These are phyloP conservation scores for Cassiopea andromeda DNA, from an alignment of 30 jellyfish, hydroid and myxozoan species.

Conservation along the genomic window DNA sequence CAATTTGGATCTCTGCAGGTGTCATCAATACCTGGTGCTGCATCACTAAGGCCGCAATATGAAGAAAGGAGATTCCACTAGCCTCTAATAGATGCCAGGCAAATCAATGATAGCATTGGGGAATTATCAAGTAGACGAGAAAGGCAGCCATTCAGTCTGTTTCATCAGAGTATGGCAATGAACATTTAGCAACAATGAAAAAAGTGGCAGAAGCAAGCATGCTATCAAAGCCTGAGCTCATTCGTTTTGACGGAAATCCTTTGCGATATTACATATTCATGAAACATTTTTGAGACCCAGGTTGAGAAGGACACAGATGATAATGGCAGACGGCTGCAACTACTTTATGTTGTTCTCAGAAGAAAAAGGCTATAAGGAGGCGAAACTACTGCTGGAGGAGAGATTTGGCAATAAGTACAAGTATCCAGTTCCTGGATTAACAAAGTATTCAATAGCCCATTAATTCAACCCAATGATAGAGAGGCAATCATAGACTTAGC, in stretches of 20 bases:
- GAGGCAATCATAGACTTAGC: constrained; percentile 64
- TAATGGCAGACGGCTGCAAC: constrained; percentile 41
- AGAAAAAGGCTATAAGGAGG: constrained; percentile 58
- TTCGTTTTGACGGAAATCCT: constrained; percentile 54
- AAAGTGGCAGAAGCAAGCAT: constrained; percentile 45
- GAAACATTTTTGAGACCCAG: constrained; percentile 36
- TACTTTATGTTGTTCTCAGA: constrained; percentile 2
- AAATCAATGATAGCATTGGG: background rate
- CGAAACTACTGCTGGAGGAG: constrained; percentile 50
- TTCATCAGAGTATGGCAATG: constrained; percentile 22
- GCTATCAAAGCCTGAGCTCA: constrained; percentile 50
- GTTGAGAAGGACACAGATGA: constrained; percentile 66
- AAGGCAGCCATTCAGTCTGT: constrained; percentile 12
- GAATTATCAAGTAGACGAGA: background rate
- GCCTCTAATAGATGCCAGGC: background rate
- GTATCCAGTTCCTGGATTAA: constrained; percentile 58
- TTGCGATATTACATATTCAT: constrained; percentile 24
- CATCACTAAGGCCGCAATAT: constrained; percentile 25
- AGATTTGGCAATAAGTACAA: constrained; percentile 60
- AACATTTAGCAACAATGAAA: constrained; percentile 40
- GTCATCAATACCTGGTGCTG: constrained; percentile 29
- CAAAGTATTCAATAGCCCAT: constrained; percentile 56
- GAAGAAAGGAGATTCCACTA: background rate
- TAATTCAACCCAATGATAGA: constrained; percentile 49
- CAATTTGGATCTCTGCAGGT: constrained; percentile 49